Evolutionary conservation across 2,888 invertebrate genomes (phyloP).

Genomic region (Tetrapedia diversipes): DNA sequence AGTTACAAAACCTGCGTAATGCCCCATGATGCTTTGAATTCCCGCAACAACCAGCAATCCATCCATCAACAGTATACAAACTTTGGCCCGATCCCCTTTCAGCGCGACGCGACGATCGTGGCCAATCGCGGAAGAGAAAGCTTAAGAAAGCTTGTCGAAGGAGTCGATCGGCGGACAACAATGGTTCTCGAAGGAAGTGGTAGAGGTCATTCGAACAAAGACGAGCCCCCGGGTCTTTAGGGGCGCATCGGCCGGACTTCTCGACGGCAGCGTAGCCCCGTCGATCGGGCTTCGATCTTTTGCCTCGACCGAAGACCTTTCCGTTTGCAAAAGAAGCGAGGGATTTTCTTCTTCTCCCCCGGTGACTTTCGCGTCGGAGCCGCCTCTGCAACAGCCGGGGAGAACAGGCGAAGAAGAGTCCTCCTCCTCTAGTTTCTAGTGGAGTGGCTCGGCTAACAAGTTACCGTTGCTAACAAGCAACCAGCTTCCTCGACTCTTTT

Average conservation of each 20-base stretch:
- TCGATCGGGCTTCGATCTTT: constrained; percentile 24
- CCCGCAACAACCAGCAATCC: neutral
- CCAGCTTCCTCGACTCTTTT: constrained; percentile 42
- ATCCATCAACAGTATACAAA: constrained; percentile 12
- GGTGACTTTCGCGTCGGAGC: constrained; percentile 37
- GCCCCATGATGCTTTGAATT: no score
- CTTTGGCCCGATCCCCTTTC: constrained; percentile 25
- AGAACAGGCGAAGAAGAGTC: constrained; percentile 62
- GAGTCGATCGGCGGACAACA: constrained; percentile 37
- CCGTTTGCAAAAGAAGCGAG: constrained; percentile 34
- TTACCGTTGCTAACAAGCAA: constrained; percentile 66
- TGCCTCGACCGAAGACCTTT: no score
- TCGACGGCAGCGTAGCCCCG: neutral
- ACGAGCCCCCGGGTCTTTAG: constrained; percentile 7
- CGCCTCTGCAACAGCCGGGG: constrained; percentile 37
- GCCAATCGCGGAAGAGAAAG: constrained; percentile 6
- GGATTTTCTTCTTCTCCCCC: constrained; percentile 44
- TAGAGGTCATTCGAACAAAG: constrained; percentile 53
- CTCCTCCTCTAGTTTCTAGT: constrained; percentile 60
- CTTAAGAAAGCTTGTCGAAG: constrained; percentile 42
- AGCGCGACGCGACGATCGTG: constrained; percentile 8
- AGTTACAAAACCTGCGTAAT: no score
- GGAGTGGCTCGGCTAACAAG: constrained; percentile 67
- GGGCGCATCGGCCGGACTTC: constrained; percentile 16
- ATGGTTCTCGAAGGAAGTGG: constrained; percentile 22